These are phyloP conservation scores for Macaca nemestrina DNA, from an alignment of 2,113 vertebrate genomes.

Conservation along the genomic window DNA sequence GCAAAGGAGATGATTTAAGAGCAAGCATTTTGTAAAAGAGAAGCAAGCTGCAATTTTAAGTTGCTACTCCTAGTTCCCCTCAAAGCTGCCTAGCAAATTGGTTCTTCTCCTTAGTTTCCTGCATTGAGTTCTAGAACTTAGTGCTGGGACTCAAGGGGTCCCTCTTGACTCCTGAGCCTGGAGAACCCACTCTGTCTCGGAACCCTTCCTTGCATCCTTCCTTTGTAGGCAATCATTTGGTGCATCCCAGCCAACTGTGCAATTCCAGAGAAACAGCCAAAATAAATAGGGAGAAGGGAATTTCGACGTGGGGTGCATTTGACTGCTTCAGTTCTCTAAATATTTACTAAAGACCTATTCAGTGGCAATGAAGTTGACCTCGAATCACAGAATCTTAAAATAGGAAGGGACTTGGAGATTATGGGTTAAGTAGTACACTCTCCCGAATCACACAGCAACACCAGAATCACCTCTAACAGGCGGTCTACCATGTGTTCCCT, in stretches of 20 bases:
- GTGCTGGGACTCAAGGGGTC: background rate
- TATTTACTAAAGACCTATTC: background rate
- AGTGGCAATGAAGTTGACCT: background rate
- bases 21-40: background rate
- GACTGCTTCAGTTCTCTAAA: background rate
- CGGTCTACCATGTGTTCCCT: background rate
- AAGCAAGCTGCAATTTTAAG: background rate
- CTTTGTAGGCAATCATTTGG: accelerated
- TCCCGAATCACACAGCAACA: background rate
- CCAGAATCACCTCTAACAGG: background rate
- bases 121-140: background rate
- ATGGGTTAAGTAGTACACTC: too few species aligned
- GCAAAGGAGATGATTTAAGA: background rate
- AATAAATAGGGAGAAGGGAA: background rate
- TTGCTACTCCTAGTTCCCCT: accelerated
- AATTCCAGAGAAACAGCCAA: background rate
- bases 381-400: background rate
- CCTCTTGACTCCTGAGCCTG: background rate
- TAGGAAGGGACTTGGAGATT: background rate
- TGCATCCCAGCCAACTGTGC: accelerated
- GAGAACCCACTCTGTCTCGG: background rate
- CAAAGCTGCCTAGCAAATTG: accelerated
- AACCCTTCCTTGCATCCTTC: too few species aligned
- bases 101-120: too few species aligned
- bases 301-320: accelerated